phyloP scores from a whole-genome alignment of 2,113 vertebrate species.

The Ciconia maguari region DNA sequence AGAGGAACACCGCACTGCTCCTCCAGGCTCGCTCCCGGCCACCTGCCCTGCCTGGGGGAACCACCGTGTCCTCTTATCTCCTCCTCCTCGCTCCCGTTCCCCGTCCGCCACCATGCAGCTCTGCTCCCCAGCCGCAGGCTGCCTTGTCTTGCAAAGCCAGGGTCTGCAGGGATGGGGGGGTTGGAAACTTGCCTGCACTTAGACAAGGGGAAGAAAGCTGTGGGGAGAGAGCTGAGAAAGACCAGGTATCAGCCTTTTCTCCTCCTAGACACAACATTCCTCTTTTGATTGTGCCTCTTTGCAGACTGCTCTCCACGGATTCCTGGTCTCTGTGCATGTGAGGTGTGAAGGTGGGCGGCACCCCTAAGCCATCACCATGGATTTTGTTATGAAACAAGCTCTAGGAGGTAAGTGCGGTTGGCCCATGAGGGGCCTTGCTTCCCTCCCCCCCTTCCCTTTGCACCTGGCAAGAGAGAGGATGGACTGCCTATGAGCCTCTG shows the following conservation, averaged over 20 bases:
- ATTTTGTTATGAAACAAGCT: conserved; percentile 97
- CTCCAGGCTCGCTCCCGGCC: neutral
- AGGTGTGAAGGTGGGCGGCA: conserved; percentile 75
- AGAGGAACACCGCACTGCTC: neutral
- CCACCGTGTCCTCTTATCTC: neutral
- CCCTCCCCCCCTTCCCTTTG: neutral
- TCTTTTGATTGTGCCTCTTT: neutral
- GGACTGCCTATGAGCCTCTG: neutral
- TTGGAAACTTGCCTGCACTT: neutral
- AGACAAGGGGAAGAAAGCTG: neutral
- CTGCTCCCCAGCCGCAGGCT: neutral
- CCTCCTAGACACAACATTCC: neutral
- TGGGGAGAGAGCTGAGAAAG: neutral
- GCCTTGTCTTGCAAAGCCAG: neutral
- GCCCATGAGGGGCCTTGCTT: neutral
- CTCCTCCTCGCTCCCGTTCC: neutral
- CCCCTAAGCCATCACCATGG: conserved; percentile 86
- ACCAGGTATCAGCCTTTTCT: neutral
- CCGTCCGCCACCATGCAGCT: neutral
- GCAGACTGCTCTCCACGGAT: conserved; percentile 47
- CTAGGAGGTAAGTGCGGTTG: conserved; percentile 84
- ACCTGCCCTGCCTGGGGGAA: neutral
- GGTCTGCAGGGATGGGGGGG: neutral
- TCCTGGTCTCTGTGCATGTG: conserved; percentile 74
- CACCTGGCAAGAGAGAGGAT: neutral